These are phyloP conservation scores for Diadophis punctatus DNA, from an alignment of 2,113 vertebrate species.

Conservation along the genomic window DNA sequence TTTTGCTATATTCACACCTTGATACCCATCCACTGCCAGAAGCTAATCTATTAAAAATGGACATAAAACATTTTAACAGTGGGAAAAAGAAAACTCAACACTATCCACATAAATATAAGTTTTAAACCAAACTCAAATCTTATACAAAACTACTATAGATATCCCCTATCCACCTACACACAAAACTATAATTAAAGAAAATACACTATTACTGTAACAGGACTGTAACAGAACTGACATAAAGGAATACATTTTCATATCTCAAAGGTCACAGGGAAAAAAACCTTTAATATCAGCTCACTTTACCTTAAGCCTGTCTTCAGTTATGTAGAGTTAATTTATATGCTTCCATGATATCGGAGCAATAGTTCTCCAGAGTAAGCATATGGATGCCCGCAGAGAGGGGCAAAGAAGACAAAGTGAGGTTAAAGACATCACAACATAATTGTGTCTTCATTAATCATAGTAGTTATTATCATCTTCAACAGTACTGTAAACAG, in stretches of 20 bases:
- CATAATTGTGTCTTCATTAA: background rate
- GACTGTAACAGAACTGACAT: background rate
- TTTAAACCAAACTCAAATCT: background rate
- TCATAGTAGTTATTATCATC: background rate
- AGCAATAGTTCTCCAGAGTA: background rate
- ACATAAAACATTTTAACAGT: rapidly evolving
- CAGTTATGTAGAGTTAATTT: background rate
- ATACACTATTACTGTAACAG: background rate
- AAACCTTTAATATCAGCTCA: background rate
- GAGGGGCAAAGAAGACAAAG: background rate
- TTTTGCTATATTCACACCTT: background rate
- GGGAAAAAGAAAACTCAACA: background rate
- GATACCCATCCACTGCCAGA: background rate
- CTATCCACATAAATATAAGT: background rate
- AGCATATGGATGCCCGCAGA: background rate
- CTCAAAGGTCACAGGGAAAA: background rate
- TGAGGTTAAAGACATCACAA: background rate
- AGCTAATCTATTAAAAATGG: background rate
- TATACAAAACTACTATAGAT: background rate
- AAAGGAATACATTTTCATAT: background rate
- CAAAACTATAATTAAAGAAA: background rate
- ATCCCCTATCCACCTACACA: background rate
- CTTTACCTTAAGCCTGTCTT: background rate
- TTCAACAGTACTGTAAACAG: background rate
- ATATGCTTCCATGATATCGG: background rate